These are phyloP conservation scores for Vireo altiloquus DNA, from an alignment of 2,113 vertebrate genomes.

Conservation along the genomic window DNA sequence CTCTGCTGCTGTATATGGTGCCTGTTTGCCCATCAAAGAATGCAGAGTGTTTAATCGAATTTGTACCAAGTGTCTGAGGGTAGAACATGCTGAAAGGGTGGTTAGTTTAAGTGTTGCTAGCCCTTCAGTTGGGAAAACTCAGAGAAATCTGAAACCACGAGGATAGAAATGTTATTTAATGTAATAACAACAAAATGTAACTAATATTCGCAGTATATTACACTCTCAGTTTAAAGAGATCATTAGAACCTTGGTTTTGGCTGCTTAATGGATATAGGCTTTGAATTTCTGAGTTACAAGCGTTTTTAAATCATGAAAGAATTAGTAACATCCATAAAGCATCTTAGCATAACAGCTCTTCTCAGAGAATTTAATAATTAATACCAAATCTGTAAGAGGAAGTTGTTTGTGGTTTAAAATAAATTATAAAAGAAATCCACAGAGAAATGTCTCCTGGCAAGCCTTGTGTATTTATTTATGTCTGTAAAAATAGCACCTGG, in stretches of 20 bases:
- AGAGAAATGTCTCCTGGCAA: not conserved
- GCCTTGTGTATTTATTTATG: not conserved
- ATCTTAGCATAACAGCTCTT: not conserved
- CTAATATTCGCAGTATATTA: not conserved
- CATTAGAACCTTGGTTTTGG: not conserved
- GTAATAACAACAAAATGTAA: not conserved
- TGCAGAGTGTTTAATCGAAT: not conserved
- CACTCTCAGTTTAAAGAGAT: not conserved
- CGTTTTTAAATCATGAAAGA: not conserved
- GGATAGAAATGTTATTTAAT: not conserved
- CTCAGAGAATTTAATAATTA: not conserved
- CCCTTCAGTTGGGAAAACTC: not conserved
- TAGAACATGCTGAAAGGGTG: not conserved
- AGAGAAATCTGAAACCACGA: not conserved
- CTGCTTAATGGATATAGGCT: not conserved
- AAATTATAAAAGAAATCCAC: not conserved
- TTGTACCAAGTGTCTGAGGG: not conserved
- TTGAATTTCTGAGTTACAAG: not conserved
- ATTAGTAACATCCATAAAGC: not conserved
- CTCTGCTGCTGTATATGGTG: not conserved
- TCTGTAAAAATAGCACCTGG: not conserved
- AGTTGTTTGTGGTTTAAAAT: not conserved
- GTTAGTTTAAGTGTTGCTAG: not conserved
- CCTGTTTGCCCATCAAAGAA: not conserved
- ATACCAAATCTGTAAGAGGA: not conserved